Percentiles rank a stretch among this genome's conserved stretches.
Evolutionary conservation across 2,113 vertebrate genomes (phyloP).

Genomic region (Tricholaema leucomelas): DNA sequence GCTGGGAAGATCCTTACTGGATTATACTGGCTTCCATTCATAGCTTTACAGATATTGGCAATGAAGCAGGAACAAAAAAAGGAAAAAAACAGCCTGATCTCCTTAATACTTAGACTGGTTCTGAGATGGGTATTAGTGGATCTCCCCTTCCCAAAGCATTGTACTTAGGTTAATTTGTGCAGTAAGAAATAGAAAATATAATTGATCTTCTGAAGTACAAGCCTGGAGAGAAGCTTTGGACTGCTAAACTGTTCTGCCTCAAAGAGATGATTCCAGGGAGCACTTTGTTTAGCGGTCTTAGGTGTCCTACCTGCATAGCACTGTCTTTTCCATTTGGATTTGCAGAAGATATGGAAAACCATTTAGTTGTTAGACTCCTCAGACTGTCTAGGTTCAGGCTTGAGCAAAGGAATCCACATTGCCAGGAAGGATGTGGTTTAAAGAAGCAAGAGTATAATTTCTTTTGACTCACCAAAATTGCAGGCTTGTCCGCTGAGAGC

Average conservation of each 20-base stretch:
- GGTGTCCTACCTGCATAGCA: background rate
- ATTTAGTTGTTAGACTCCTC: background rate
- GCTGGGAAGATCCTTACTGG: background rate
- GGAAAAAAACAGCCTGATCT: background rate
- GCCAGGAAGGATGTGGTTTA: constrained; percentile 42
- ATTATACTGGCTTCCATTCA: background rate
- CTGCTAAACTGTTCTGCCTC: background rate
- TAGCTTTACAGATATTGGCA: background rate
- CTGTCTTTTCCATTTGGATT: background rate
- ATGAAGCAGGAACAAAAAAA: background rate
- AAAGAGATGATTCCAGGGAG: background rate
- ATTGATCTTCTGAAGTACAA: background rate
- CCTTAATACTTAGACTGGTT: background rate
- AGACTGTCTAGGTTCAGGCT: background rate
- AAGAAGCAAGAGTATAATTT: constrained; percentile 11
- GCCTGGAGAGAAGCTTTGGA: background rate
- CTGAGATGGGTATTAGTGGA: background rate
- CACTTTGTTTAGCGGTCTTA: background rate
- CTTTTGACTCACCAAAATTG: constrained; percentile 90
- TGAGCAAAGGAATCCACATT: constrained; percentile 11
- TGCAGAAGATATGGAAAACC: background rate
- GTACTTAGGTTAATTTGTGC: background rate
- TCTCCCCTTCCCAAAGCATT: background rate
- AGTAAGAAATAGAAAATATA: background rate
- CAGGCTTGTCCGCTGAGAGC: constrained; percentile 94